These are phyloP conservation scores for Parelbella ahira DNA, from an alignment of 2,888 invertebrate genomes.

Conservation along the genomic window DNA sequence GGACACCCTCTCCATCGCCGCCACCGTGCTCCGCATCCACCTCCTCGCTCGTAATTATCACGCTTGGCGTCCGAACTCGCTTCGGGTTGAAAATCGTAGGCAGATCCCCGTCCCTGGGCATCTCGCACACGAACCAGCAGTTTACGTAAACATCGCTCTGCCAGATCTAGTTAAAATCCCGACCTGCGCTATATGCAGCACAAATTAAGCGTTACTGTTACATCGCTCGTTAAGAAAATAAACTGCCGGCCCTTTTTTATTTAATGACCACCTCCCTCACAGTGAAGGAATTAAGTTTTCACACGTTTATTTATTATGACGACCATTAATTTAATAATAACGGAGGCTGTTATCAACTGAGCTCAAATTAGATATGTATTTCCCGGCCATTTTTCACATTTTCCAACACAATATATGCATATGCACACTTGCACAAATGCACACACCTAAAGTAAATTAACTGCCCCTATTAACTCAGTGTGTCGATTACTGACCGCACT, in stretches of 20 bases:
- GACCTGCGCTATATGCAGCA: slow-evolving; percentile 9
- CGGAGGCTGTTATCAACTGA: slow-evolving; percentile 27
- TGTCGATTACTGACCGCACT: no score
- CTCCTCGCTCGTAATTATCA: slow-evolving; percentile 85
- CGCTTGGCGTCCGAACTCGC: slow-evolving; percentile 84
- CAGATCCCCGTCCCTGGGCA: slow-evolving; percentile 88
- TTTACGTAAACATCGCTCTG: slow-evolving; percentile 20
- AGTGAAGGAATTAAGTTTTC: slow-evolving; percentile 2
- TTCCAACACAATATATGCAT: slow-evolving; percentile 12
- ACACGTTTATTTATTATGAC: slow-evolving; percentile 15
- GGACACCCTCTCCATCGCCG: slow-evolving; percentile 57
- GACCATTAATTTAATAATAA: slow-evolving; percentile 25
- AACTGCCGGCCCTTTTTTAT: slow-evolving; percentile 4
- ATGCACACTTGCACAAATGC: not conserved
- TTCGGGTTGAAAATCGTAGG: slow-evolving; percentile 91
- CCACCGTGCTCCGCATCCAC: slow-evolving; percentile 57
- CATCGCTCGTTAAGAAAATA: slow-evolving; percentile 7
- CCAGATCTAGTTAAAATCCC: not conserved
- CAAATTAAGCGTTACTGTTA: slow-evolving; percentile 7
- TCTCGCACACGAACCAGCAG: slow-evolving; percentile 43
- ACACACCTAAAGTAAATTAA: no score
- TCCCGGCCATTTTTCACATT: slow-evolving; percentile 36
- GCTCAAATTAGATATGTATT: slow-evolving; percentile 33
- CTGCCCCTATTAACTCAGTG: no score
- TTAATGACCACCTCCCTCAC: not conserved